Conservation (phyloP, 1,140 invertebrate genomes). For the Campoletis sonorensis region DNA sequence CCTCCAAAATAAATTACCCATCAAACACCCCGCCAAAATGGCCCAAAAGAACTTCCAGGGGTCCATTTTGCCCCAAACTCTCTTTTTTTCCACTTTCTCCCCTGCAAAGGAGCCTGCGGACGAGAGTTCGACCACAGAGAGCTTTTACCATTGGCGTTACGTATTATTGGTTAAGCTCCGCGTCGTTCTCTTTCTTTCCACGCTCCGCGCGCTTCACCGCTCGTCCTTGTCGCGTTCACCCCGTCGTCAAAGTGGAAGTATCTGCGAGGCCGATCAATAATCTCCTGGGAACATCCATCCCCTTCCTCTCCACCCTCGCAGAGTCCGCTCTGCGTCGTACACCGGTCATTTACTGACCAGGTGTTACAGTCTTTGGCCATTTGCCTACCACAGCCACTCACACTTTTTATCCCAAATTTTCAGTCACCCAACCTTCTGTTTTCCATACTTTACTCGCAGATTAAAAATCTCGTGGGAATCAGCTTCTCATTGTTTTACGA, state of each 20-base stretch:
- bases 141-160: neutral
- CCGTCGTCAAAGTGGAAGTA: slow-evolving; percentile 61
- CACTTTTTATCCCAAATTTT: no score
- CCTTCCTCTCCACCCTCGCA: slow-evolving; percentile 53
- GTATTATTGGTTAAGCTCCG: slow-evolving; percentile 1
- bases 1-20: no score
- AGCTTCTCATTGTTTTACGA: no score
- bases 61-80: no score
- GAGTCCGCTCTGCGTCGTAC: slow-evolving; percentile 41
- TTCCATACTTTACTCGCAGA: no score
- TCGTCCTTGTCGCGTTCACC: slow-evolving; percentile 56
- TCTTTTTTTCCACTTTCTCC: no score
- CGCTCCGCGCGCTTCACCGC: slow-evolving; percentile 28
- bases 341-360: slow-evolving; percentile 33
- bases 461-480: no score
- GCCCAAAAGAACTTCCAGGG: no score
- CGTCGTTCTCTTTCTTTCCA: neutral
- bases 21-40: no score
- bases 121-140: no score
- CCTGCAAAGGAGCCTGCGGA: no score
- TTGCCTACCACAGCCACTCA: neutral
- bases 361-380: slow-evolving; percentile 55
- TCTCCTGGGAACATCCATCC: slow-evolving; percentile 72
- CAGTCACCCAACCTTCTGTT: no score
- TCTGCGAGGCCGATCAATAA: slow-evolving; percentile 72